Evolutionary conservation across 2,888 invertebrate genomes (phyloP).

Genomic region (Netelia inedita): DNA sequence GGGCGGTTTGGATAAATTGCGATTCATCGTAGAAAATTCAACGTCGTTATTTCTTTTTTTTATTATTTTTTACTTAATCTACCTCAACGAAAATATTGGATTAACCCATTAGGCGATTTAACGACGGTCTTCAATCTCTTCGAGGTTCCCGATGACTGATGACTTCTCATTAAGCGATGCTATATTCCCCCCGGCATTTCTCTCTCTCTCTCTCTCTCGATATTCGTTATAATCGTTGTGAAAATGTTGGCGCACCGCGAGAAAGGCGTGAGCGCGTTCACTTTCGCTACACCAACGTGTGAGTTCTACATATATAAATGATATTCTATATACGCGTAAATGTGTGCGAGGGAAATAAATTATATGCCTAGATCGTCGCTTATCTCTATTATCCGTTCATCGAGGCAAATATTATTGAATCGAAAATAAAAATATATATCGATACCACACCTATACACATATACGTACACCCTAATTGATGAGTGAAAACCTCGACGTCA

Average conservation of each 20-base stretch:
- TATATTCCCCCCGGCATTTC: slow-evolving; percentile 10
- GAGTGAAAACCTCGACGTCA: slow-evolving; percentile 46
- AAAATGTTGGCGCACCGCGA: slow-evolving; percentile 38
- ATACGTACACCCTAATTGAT: slow-evolving; percentile 28
- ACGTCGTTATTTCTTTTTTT: slow-evolving; percentile 9
- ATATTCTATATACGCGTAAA: not conserved
- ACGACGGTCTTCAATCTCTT: slow-evolving; percentile 20
- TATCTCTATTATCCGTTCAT: slow-evolving; percentile 1
- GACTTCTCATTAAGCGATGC: slow-evolving; percentile 42
- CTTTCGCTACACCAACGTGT: slow-evolving; percentile 52
- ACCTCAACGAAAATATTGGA: not conserved
- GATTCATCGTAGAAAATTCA: slow-evolving; percentile 38
- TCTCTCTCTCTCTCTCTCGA: not conserved
- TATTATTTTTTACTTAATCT: slow-evolving; percentile 15
- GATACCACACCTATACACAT: not conserved
- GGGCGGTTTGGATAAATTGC: slow-evolving; percentile 40
- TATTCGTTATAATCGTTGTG: slow-evolving; percentile 38
- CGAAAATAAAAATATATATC: not conserved
- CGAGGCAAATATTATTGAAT: slow-evolving; percentile 42
- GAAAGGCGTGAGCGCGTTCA: slow-evolving; percentile 53
- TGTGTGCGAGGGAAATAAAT: slow-evolving; percentile 18
- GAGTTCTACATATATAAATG: not conserved
- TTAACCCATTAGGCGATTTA: slow-evolving; percentile 47
- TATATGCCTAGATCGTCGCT: slow-evolving; percentile 21
- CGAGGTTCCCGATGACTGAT: slow-evolving; percentile 36